Percentiles rank a stretch among this genome's conserved stretches.
Conservation (phyloP, 2,113 vertebrate species). For the Mus musculus region GRCm39 chr2:13737001-13737500, state of each 20-base stretch:
- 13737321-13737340: neutral
- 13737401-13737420: too few relatives aligned
- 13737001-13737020: neutral
- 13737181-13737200: neutral
- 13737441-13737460: too few relatives aligned
- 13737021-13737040: neutral
- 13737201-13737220: neutral
- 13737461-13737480: too few relatives aligned
- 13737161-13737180: neutral
- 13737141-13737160: neutral
- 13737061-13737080: neutral
- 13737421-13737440: too few relatives aligned
- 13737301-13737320: neutral
- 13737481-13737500: too few relatives aligned
- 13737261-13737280: neutral
- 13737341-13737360: neutral
- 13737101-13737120: neutral
- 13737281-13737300: neutral
- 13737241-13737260: neutral
- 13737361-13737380: too few relatives aligned
- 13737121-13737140: neutral
- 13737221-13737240: neutral
- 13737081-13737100: neutral
- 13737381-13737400: too few relatives aligned
- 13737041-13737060: neutral